A percentile compares a stretch with the other conserved stretches of the same genome.
Conservation (phyloP, 30 jellyfish, hydroid and myxozoan species). For the Euphysa ruthae region DNA sequence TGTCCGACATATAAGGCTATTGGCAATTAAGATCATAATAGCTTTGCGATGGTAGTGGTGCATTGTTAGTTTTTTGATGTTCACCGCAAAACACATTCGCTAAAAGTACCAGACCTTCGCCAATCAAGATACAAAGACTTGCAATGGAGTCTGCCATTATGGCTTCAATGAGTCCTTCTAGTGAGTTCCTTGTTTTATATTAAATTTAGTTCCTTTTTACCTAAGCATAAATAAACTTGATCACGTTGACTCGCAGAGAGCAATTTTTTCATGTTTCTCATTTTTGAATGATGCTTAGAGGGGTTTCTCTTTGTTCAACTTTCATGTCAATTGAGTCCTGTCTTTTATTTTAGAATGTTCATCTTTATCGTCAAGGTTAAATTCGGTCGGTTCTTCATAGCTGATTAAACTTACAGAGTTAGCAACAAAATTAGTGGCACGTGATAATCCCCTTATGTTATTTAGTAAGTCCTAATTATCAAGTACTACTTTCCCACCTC, state of each 20-base stretch:
- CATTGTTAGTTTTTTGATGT: too few relatives aligned
- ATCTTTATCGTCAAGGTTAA: too few relatives aligned
- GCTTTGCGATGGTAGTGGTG: too few relatives aligned
- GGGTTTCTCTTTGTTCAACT: background rate
- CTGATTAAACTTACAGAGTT: background rate
- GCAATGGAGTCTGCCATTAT: slow-evolving; percentile 32
- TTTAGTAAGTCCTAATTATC: slow-evolving; percentile 28
- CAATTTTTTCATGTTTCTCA: slow-evolving; percentile 8
- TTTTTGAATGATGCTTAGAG: slow-evolving; percentile 7
- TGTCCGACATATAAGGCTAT: too few relatives aligned
- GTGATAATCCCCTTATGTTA: slow-evolving; percentile 37
- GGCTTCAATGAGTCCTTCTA: slow-evolving; percentile 19
- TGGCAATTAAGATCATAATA: too few relatives aligned
- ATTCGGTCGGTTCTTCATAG: too few relatives aligned
- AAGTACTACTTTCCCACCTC: slow-evolving; percentile 28
- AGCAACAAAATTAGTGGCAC: background rate
- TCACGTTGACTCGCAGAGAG: slow-evolving; percentile 37
- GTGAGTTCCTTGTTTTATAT: slow-evolving; percentile 13
- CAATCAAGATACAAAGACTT: slow-evolving; percentile 16
- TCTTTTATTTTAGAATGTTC: background rate
- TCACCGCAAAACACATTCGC: background rate
- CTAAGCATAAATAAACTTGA: slow-evolving; percentile 17
- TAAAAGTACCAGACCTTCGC: slow-evolving; percentile 14
- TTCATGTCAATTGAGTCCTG: too few relatives aligned
- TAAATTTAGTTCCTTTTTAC: slow-evolving; percentile 31